Evolutionary conservation across 2,113 vertebrate genomes (phyloP).

Genomic region (Gulo gulo): DNA sequence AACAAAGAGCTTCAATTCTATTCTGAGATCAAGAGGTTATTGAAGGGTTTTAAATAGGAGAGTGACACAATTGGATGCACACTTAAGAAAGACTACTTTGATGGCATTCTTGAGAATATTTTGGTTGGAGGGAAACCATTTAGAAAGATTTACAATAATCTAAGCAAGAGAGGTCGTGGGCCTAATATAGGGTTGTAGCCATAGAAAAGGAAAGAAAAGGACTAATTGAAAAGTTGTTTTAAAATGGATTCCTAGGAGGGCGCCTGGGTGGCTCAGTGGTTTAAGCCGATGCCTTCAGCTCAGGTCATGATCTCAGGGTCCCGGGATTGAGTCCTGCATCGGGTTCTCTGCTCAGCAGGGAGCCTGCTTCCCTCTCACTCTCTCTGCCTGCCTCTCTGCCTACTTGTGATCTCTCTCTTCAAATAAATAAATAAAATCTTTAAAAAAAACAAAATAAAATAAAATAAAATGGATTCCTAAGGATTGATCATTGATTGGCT

Average conservation of each 20-base stretch:
- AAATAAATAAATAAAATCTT: too few species aligned
- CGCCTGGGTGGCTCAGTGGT: too few species aligned
- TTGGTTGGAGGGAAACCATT: neutral
- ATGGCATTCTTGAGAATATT: neutral
- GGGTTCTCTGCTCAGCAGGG: too few species aligned
- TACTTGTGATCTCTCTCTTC: too few species aligned
- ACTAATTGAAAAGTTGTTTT: neutral
- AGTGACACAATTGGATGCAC: neutral
- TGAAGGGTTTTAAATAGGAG: neutral
- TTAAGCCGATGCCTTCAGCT: too few species aligned
- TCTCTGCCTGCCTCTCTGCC: too few species aligned
- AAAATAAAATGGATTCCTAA: neutral
- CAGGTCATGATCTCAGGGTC: too few species aligned
- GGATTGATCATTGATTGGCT: neutral
- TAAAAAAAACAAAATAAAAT: too few species aligned
- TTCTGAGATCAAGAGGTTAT: neutral
- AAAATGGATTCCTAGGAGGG: neutral
- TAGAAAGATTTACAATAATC: neutral
- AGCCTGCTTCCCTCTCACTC: too few species aligned
- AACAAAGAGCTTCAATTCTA: neutral
- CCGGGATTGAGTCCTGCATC: too few species aligned
- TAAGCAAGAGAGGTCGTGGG: neutral
- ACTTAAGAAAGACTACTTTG: slow-evolving; percentile 4
- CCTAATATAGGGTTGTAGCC: neutral
- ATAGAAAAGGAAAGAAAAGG: neutral